Conservation (phyloP, 2,113 vertebrate genomes). For the Euleptes europaea region DNA sequence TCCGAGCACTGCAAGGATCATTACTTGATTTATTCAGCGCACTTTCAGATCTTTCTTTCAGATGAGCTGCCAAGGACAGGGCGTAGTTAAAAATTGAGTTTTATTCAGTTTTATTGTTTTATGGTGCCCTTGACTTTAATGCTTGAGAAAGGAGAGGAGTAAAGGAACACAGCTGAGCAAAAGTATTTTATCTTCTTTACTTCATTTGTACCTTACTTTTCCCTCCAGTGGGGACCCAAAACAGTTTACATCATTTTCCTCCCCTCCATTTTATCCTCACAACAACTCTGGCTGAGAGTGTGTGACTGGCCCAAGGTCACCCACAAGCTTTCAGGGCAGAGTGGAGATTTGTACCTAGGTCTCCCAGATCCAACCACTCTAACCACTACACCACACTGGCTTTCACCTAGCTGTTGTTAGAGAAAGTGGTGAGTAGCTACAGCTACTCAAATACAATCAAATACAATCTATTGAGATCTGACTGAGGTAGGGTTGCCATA, state of each 20-base stretch:
- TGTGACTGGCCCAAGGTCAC: too few relatives aligned
- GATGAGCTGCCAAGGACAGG: conserved; percentile 66
- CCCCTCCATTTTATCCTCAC: too few relatives aligned
- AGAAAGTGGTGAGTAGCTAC: conserved; percentile 20
- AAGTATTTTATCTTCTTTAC: not conserved
- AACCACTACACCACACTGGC: too few relatives aligned
- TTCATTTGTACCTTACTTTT: too few relatives aligned
- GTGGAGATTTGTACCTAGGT: too few relatives aligned
- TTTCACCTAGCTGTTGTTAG: conserved; percentile 43
- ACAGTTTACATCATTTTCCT: too few relatives aligned
- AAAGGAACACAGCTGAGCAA: conserved; percentile 45
- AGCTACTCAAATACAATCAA: too few relatives aligned
- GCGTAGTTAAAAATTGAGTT: conserved; percentile 46
- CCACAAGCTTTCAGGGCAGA: too few relatives aligned
- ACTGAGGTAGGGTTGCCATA: too few relatives aligned
- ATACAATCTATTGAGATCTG: not conserved
- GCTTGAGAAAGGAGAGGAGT: conserved; percentile 39
- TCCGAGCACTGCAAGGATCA: conserved; percentile 63
- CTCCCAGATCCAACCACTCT: too few relatives aligned
- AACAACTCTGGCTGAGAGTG: too few relatives aligned
- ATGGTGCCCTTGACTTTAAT: conserved; percentile 60
- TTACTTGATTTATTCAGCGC: conserved; percentile 68
- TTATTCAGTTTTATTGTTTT: conserved; percentile 67
- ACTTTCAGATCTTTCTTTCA: conserved; percentile 65
- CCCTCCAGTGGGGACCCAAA: too few relatives aligned